Conservation (phyloP, 1,140 invertebrate species). For the Cyclargus thomasi region DNA sequence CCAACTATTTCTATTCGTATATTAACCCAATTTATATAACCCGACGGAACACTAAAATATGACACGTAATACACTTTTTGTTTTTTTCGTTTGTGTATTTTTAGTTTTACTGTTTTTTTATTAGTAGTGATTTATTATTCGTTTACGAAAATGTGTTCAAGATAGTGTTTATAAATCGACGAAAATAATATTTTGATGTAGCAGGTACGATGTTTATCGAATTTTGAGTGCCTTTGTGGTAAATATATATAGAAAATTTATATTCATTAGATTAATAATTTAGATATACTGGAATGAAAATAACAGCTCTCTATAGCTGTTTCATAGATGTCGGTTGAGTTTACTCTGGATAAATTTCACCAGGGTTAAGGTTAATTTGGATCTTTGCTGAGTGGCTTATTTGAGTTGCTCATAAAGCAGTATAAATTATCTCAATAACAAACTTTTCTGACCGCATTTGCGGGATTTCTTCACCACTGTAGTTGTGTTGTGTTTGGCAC, state of each 20-base stretch:
- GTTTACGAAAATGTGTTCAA: neutral
- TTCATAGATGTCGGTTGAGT: no score
- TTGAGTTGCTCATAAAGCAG: no score
- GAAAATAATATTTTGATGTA: neutral
- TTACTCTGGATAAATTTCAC: no score
- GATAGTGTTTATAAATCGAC: neutral
- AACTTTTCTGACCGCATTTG: no score
- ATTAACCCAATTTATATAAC: slow-evolving; percentile 10
- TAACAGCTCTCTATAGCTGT: no score
- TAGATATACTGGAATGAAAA: no score
- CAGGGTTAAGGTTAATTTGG: no score
- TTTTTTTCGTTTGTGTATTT: slow-evolving; percentile 1
- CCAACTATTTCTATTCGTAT: slow-evolving; percentile 6
- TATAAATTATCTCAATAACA: no score
- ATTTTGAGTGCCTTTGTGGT: neutral
- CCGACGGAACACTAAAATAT: neutral
- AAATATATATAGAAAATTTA: neutral
- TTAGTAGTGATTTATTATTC: neutral
- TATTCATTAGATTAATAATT: neutral
- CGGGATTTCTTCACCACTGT: no score
- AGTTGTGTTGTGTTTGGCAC: no score
- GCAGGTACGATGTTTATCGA: neutral
- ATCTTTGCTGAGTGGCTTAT: no score
- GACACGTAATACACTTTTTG: neutral
- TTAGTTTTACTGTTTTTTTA: slow-evolving; percentile 10